Base-by-base conservation (phyloP, 1,140 invertebrate species). In the Euura lappo region DNA sequence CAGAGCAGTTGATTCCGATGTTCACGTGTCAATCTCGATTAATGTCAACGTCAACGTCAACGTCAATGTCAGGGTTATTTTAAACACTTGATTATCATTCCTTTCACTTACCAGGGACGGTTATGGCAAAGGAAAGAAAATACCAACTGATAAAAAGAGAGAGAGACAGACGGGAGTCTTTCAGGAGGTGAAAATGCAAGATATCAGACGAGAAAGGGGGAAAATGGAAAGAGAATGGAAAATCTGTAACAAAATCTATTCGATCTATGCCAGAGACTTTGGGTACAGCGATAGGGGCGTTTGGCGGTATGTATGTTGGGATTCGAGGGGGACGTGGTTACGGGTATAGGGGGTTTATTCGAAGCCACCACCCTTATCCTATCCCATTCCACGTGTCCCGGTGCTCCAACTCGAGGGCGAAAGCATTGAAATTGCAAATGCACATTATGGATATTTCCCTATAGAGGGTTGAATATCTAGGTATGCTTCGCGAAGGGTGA, bases 381-480 rank as follows among this genome's bases (percentile, higher is more conserved):
- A 8, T 6, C 51, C 51, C 51, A 3, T n/a, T 60, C 51, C 51
- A 60, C 51, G 51, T 60, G 51, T 11, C 44, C 66, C 72, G 75
- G 75, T 79, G 73, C 76, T 76, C 76, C 77, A 80, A 80, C 71
- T 80, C 78, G 78, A 13, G 76, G 79, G 65, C 79, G 79, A 68
- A 83, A 74, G 78, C 84, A 87, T 87, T 87, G 85, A 87, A 87
- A 87, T 87, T 87, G 86, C 86, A 87, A 87, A 87, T 87, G 84
- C 85, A 84, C 84, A 87, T 87, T 86, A 87, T 86, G 86, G 84
- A 87, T 87, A 87, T 87, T 86, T 87, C 84, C 83, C 84, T 83
- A 82, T 85, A 85, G 82, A 85, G 82, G 80, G 79, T 79, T 76
- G 77, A 79, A 79, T 68, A 68, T 68, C 67, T 44, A 42, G 67